Base-by-base conservation (phyloP, 2,888 invertebrate species). In the Oligia strigilis region DNA sequence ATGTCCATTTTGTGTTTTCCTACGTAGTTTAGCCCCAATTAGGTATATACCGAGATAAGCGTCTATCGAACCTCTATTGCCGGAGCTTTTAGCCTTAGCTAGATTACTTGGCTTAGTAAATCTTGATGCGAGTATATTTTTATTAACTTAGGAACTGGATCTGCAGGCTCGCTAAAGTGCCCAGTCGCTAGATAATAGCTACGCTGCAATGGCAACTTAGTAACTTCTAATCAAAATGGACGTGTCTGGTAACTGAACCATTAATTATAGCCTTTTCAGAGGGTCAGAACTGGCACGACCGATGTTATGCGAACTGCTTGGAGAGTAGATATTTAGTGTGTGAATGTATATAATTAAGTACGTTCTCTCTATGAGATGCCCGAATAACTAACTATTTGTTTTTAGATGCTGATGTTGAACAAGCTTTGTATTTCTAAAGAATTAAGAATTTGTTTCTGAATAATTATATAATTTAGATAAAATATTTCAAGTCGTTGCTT, bases 71-170 rank as follows among this genome's bases (percentile, higher is more conserved):
- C 84, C 87, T 84, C 58, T 65, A 77, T 60, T 82, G 78, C 77
- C 52, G 43, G 72, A 72, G 82, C 81, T 85, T 84, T 82, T 83
- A 85, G 73, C 74, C 69, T 78, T 64, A 52, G 65, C 72, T 75
- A 82, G 82, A 85, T 85, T 80, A 74, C 80, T 58, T 43, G 55
- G 75, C 40, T 83, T 62, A 82, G 80, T 78, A 79, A 87, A 87
- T 77, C 81, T 85, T 64, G 77, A 80, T 82, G 72, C 66, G 14
- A 72, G 70, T 78, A 66, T 85, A 84, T 88, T 88, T 88, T 86
- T 29, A 29, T 29, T 85, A 84, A 79, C 77, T 75, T 58, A 14
- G 62, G 55, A 83, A 84, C 87, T 83, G 83, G 84, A 82, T 79
- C 76, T 74, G 66, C 80, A 72, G 72, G 76, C 77, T 83, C 17